These are phyloP conservation scores for Helleia helle DNA, from an alignment of 2,888 invertebrate genomes.

Conservation along the genomic window DNA sequence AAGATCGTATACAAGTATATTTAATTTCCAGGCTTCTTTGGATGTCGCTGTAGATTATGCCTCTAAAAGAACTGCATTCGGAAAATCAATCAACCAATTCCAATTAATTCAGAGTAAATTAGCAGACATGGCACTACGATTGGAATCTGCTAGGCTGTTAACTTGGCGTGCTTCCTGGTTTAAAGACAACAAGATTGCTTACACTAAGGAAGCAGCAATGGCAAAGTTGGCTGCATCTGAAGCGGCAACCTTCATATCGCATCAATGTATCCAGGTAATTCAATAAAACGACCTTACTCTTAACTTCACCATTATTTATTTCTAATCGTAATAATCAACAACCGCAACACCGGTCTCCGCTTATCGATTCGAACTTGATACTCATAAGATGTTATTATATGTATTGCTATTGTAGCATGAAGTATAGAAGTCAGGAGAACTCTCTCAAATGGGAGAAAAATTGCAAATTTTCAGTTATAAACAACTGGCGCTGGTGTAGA, in stretches of 20 bases:
- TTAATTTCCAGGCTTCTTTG: constrained; percentile 88
- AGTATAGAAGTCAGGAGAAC: too few species aligned
- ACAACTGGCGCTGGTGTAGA: too few species aligned
- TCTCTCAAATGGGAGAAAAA: too few species aligned
- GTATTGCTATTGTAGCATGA: too few species aligned
- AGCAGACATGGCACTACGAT: constrained; percentile 89
- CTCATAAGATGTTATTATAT: too few species aligned
- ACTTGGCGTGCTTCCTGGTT: constrained; percentile 94
- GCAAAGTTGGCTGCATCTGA: constrained; percentile 96
- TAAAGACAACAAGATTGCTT: constrained; percentile 87
- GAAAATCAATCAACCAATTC: constrained; percentile 87
- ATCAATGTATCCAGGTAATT: constrained; percentile 88
- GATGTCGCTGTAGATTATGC: constrained; percentile 95
- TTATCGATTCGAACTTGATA: too few species aligned
- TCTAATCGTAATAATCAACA: too few species aligned
- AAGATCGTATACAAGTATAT: too few species aligned
- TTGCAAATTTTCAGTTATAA: too few species aligned
- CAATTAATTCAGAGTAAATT: constrained; percentile 94
- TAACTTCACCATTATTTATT: too few species aligned
- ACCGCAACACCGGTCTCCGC: too few species aligned
- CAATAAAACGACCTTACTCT: too few species aligned
- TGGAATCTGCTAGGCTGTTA: constrained; percentile 89
- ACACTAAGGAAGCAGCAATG: constrained; percentile 97
- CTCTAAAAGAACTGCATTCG: constrained; percentile 90
- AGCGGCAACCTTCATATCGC: constrained; percentile 91